These are phyloP conservation scores for Chaetophractus vellerosus DNA, from an alignment of 2,797 vertebrate genomes.

Conservation along the genomic window DNA sequence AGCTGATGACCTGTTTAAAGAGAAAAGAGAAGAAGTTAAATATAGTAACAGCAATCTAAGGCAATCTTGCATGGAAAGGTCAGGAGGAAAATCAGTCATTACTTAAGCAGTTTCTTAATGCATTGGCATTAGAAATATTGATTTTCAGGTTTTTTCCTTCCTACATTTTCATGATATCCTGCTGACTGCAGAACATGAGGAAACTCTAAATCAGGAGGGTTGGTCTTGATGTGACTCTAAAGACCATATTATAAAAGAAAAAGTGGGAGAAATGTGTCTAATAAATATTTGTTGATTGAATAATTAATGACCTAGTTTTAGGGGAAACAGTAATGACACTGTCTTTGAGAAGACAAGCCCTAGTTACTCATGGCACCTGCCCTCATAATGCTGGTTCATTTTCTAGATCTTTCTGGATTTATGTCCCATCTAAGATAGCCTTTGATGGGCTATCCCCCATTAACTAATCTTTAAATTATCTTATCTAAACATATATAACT, in stretches of 20 bases:
- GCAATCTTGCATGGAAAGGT: neutral
- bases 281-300: conserved; percentile 47
- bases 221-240: conserved; percentile 57
- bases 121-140: neutral
- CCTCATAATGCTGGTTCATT: neutral
- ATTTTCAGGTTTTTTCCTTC: neutral
- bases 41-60: neutral
- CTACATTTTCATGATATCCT: neutral
- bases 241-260: conserved; percentile 21
- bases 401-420: neutral
- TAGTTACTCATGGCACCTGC: neutral
- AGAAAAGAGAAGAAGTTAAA: neutral
- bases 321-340: conserved; percentile 43
- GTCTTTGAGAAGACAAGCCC: conserved; percentile 1
- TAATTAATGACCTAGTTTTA: conserved; percentile 65
- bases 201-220: conserved; percentile 41
- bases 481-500: neutral
- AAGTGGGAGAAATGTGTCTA: conserved; percentile 17
- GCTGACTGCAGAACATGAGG: neutral
- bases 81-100: neutral
- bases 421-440: neutral
- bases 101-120: neutral
- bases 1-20: conserved; percentile 22
- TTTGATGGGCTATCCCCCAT: neutral
- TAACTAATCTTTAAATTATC: conserved; percentile 8